A percentile compares a stretch with the other conserved stretches of the same genome.
phyloP scores from a whole-genome alignment of 2,113 vertebrate genomes.

The Petroica traversi region DNA sequence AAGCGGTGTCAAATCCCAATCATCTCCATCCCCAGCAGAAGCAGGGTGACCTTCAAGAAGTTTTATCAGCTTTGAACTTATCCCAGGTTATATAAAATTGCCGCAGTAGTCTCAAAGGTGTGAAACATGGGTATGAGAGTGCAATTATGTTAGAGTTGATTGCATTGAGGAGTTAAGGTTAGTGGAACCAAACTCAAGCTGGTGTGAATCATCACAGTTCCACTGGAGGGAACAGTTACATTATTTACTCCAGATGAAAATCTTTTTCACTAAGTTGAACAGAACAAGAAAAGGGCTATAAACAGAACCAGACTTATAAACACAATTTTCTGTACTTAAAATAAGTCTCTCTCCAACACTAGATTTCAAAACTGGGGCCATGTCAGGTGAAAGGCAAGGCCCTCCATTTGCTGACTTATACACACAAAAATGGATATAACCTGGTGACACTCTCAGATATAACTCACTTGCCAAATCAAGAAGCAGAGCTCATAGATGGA shows the following conservation, averaged over 20 bases:
- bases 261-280: conserved; percentile 10
- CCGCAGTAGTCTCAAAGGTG: neutral
- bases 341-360: neutral
- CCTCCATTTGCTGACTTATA: neutral
- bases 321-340: neutral
- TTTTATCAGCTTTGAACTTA: neutral
- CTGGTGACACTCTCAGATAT: neutral
- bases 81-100: neutral
- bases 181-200: conserved; percentile 9
- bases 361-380: neutral
- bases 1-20: neutral
- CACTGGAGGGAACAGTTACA: conserved; percentile 21
- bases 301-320: conserved; percentile 6
- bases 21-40: neutral
- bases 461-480: neutral
- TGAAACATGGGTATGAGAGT: neutral
- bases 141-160: neutral
- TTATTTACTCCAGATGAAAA: conserved; percentile 30
- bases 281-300: conserved; percentile 6
- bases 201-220: conserved; percentile 2
- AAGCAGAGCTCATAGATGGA: neutral
- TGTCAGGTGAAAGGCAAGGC: neutral
- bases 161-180: conserved; percentile 8
- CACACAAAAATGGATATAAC: neutral
- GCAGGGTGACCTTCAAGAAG: neutral